Evolutionary conservation across 2,888 invertebrate species (phyloP), one percentile per base, ranked within the genome.

Genomic region (Erebia epiphron): DNA sequence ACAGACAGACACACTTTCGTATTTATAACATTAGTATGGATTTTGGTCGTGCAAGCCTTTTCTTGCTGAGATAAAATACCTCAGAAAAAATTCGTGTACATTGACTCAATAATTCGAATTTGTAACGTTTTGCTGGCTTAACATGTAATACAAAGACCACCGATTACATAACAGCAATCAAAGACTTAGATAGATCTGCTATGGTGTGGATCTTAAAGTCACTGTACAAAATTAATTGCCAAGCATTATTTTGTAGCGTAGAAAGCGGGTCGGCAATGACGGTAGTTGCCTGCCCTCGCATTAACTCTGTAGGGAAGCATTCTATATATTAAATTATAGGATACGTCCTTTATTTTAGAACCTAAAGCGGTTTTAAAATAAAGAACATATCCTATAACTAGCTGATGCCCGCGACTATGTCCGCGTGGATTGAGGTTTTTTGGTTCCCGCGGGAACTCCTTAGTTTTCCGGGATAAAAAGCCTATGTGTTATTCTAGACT

Each of bases 191-290:
- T 54, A 56, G 56, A 56, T 57, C 16, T 26, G 35, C n/a, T 63
- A 26, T 41, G n/a, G 65, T 21, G 58, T 67, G 41, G 52, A 69
- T 69, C 63, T 67, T 43, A 54, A 57, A 70, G 61, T 70, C 58
- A 21, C 57, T 21, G 78, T 78, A 75, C 73, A 77, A 76, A 76
- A 90, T 89, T 91, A 90, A 90, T 91, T 86, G 89, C 79, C 76
- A 73, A 75, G 84, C 86, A 90, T 90, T 91, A 90, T 88, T 87
- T 81, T 77, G 79, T 82, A 73, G 86, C 82, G 86, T 88, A 87
- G 90, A 90, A 89, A 90, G 88, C 87, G 79, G 86, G 79, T 78
- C 82, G 80, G 75, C 76, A 79, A 79, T 79, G 81, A 78, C 83
- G 83, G 88, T 86, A 87, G 89, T 86, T 80, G 77, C 75, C 78